phyloP scores from a whole-genome alignment of 1,140 invertebrate species.

The Pseudomyrmex cubaensis region DNA sequence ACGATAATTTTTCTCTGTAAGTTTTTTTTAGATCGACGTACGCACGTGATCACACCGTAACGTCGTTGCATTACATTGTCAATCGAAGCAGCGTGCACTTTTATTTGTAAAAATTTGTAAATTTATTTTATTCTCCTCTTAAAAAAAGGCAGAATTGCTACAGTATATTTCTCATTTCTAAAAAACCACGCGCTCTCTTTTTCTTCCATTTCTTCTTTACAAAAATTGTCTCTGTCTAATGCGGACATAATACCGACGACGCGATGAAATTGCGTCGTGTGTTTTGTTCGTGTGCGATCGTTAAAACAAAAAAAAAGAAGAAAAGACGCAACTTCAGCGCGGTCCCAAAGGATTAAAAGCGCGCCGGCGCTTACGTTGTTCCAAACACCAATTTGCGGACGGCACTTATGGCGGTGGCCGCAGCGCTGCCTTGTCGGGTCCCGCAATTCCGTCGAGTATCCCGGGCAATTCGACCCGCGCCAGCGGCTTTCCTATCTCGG shows the following conservation, averaged over 20 bases:
- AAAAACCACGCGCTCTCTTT: background rate
- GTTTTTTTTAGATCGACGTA: no score
- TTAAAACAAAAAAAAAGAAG: conserved; percentile 26
- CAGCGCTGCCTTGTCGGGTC: conserved; percentile 34
- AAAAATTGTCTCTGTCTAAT: background rate
- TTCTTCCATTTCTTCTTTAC: background rate
- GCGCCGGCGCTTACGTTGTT: conserved; percentile 30
- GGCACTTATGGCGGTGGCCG: conserved; percentile 46
- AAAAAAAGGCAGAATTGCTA: background rate
- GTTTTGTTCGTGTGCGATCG: conserved; percentile 28
- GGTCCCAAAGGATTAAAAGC: conserved; percentile 44
- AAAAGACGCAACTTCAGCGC: background rate
- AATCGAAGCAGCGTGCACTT: no score
- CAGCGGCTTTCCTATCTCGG: conserved; percentile 37
- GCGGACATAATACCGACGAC: conserved; percentile 20
- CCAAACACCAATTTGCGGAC: conserved; percentile 57
- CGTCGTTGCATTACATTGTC: no score
- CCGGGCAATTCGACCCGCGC: conserved; percentile 33
- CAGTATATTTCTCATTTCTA: background rate
- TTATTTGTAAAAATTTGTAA: no score
- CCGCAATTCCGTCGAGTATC: conserved; percentile 50
- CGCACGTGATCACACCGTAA: no score
- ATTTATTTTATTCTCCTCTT: no score
- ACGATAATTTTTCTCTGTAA: no score
- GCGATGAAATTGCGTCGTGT: conserved; percentile 17